Evolutionary conservation across 2,113 vertebrate species (phyloP).

Genomic region (Actinemys pallida): DNA sequence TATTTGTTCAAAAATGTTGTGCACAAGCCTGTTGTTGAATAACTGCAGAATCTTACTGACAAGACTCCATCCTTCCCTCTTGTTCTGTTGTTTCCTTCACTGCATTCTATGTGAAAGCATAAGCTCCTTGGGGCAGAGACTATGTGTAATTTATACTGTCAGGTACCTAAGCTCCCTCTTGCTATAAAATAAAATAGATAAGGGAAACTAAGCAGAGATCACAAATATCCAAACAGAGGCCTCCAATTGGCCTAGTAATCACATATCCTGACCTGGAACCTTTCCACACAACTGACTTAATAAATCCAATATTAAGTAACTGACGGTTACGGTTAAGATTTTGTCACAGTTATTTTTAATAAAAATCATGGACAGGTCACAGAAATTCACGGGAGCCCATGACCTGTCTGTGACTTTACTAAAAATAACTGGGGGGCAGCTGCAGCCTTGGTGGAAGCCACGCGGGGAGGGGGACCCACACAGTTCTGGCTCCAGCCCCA

Average conservation of each 20-base stretch:
- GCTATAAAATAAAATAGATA: background rate
- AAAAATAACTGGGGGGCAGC: no score
- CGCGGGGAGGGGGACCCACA: no score
- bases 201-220: background rate
- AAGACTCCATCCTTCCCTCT: background rate
- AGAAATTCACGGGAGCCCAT: no score
- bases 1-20: background rate
- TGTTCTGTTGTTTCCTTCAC: background rate
- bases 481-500: no score
- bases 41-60: background rate
- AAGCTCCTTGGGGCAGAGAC: background rate
- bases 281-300: background rate
- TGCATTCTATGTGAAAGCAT: background rate
- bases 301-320: background rate
- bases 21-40: background rate
- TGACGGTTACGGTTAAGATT: no score
- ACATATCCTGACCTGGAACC: background rate
- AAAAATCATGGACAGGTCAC: no score
- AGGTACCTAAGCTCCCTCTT: background rate
- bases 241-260: background rate
- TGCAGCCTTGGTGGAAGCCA: no score
- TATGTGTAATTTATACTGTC: background rate
- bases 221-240: background rate
- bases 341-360: no score
- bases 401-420: no score